Evolutionary conservation across 2,888 invertebrate genomes (phyloP), one percentile per base, ranked within the genome.

Genomic region (Caenorhabditis parvicauda): DNA sequence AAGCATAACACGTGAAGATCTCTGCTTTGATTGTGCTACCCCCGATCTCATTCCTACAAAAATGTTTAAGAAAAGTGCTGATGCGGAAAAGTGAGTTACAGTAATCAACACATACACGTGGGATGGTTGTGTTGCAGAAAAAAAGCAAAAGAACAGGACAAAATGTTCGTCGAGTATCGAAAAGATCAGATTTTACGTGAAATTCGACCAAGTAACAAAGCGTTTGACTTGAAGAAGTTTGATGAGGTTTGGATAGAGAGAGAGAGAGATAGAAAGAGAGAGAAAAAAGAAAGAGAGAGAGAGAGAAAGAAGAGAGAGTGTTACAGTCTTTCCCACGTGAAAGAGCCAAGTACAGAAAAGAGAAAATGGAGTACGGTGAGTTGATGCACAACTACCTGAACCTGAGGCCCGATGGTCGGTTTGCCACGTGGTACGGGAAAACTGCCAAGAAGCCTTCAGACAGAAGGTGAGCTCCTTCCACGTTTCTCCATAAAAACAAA

Each of bases 361-460:
- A 24, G 12, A 35, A 52, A 24, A 55, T 59, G 55, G 59, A 59
- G 42, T 63, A 56, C 25, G 63, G 63, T 7, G 53, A 52, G 32
- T 17, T 48, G 41, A 59, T 63, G 59, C 53, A 52, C 56, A 55
- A 56, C 27, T 63, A 59, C 24, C 37, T 63, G 17, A 46, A 22
- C 19, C 24, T 59, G 19, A 54, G 63, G 32, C 63, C 59, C 3
- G 63, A 63, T 42, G 48, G 38, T 4, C 39, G 63, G 43, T 63
- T 59, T 17, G 63, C 63, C 45, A 59, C 53, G 39, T 63, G 63
- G 63, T 51, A 32, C 2, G 59, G 59, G 6, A 63, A 63, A 48
- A 41, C 51, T 35, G 47, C 25, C 49, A 50, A 22, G 32, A 29
- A 45, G 38, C 14, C 35, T n/a, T 32, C n/a, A n/a, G n/a, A n/a